Conservation (phyloP, 1,140 invertebrate species). For the Melipona quadrifasciata region DNA sequence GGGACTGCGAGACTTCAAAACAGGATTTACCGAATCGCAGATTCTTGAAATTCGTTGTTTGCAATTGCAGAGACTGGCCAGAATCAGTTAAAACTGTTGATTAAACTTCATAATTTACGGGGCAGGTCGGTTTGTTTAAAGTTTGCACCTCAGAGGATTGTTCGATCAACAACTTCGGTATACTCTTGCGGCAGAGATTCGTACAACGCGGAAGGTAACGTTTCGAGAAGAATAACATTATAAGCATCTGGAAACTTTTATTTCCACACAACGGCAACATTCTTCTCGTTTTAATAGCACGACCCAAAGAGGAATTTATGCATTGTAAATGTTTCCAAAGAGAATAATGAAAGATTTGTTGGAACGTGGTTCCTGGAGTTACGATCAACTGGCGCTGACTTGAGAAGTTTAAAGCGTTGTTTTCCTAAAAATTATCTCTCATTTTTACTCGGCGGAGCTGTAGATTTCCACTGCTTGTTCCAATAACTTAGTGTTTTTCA, state of each 20-base stretch:
- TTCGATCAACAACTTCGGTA: background rate
- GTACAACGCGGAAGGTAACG: background rate
- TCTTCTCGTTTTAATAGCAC: background rate
- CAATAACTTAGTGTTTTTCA: background rate
- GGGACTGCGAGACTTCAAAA: too few relatives aligned
- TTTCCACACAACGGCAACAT: background rate
- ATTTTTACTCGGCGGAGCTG: background rate
- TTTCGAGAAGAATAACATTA: background rate
- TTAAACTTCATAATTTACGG: background rate
- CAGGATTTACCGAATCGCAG: too few relatives aligned
- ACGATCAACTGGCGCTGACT: background rate
- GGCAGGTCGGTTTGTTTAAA: background rate
- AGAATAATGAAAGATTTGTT: background rate
- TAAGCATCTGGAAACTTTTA: background rate
- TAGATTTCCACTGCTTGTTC: background rate
- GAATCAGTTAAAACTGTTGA: background rate
- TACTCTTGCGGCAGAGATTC: background rate
- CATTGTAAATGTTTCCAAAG: background rate
- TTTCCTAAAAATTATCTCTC: background rate
- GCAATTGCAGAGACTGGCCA: background rate
- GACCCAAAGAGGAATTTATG: background rate
- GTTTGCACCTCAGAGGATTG: background rate
- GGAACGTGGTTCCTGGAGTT: background rate
- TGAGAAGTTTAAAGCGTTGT: background rate
- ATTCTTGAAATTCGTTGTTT: background rate